Percentiles rank a stretch among this genome's conserved stretches.
Evolutionary conservation across 2,113 vertebrate species (phyloP).

Genomic region (Trinectes maculatus): DNA sequence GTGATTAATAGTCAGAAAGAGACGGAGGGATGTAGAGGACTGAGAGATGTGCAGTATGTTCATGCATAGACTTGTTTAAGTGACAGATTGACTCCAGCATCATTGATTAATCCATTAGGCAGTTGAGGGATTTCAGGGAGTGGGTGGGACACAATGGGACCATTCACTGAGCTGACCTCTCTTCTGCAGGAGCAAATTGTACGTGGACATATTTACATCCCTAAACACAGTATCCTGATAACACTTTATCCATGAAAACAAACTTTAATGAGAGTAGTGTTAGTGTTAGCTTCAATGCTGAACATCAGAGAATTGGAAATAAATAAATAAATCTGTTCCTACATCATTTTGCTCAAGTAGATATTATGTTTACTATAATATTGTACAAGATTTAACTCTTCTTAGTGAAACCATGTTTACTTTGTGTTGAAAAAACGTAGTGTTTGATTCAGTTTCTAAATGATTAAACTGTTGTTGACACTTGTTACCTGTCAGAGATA

Average conservation of each 20-base stretch:
- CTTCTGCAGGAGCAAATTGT: slow-evolving; percentile 4
- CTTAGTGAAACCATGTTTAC: too few species aligned
- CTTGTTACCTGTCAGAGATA: too few species aligned
- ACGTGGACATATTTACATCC: neutral
- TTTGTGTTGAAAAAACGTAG: too few species aligned
- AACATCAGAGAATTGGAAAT: too few species aligned
- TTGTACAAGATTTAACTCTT: too few species aligned
- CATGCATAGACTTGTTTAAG: slow-evolving; percentile 13
- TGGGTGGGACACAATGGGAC: slow-evolving; percentile 27
- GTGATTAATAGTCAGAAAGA: neutral
- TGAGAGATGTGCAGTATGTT: slow-evolving; percentile 23
- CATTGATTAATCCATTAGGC: slow-evolving; percentile 69
- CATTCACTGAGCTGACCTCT: slow-evolving; percentile 29
- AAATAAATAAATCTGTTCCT: too few species aligned
- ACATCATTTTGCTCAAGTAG: too few species aligned
- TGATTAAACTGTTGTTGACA: too few species aligned
- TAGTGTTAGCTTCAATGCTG: too few species aligned
- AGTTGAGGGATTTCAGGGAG: slow-evolving; percentile 56
- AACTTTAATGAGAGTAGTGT: neutral
- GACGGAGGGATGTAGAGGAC: neutral
- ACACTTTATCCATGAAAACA: neutral
- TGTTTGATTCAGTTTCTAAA: too few species aligned
- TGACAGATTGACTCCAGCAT: slow-evolving; percentile 50
- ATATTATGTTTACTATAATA: too few species aligned
- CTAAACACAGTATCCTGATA: neutral